These are phyloP conservation scores for Macrotus californicus DNA, from an alignment of 2,113 vertebrate genomes.

Conservation along the genomic window DNA sequence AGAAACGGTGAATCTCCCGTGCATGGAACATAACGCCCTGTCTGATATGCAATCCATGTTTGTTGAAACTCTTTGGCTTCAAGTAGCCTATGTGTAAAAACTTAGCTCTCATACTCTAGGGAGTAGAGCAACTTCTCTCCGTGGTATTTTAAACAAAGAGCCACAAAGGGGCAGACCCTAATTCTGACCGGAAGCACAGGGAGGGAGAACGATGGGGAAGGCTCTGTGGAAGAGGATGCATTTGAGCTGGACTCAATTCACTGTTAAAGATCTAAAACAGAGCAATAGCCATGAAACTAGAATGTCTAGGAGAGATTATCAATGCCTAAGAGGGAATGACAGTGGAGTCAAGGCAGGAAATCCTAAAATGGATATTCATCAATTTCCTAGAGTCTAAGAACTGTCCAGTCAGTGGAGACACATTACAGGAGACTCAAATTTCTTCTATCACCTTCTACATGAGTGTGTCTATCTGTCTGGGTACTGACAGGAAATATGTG, in stretches of 20 bases:
- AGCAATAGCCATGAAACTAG: not conserved
- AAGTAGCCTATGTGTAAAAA: not conserved
- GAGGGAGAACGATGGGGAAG: not conserved
- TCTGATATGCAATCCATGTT: not conserved
- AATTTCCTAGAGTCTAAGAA: not conserved
- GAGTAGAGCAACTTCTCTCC: not conserved
- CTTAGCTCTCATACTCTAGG: not conserved
- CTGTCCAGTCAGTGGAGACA: not conserved
- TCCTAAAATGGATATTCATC: not conserved
- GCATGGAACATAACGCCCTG: not conserved
- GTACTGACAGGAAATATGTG: not conserved
- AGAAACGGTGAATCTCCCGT: not conserved
- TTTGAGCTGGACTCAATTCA: not conserved
- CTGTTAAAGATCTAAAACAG: not conserved
- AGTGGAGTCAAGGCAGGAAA: not conserved
- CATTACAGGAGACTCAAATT: not conserved
- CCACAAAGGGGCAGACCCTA: not conserved
- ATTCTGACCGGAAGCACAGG: not conserved
- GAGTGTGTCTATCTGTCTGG: not conserved
- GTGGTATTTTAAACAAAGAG: not conserved
- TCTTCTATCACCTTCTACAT: not conserved
- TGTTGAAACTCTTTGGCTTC: not conserved
- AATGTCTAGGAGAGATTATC: not conserved
- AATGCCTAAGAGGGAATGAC: not conserved
- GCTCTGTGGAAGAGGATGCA: not conserved